phyloP scores from a whole-genome alignment of 2,113 vertebrate species.

The Anseranas semipalmata region DNA sequence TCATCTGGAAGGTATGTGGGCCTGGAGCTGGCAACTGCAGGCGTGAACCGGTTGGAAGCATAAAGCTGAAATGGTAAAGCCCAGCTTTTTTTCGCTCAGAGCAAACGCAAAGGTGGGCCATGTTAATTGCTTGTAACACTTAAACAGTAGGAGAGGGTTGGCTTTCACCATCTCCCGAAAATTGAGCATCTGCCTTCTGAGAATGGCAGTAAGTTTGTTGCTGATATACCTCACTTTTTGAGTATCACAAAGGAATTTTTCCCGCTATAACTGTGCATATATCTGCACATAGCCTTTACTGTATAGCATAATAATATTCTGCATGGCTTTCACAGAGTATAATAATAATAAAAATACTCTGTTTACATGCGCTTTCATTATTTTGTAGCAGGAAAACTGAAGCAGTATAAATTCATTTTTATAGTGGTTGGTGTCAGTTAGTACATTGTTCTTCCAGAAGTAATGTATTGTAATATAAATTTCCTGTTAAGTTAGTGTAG shows the following conservation, averaged over 20 bases:
- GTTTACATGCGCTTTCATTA: constrained; percentile 14
- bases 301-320: neutral
- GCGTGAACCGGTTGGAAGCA: accelerated
- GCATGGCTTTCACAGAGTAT: neutral
- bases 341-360: constrained; percentile 48
- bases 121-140: neutral
- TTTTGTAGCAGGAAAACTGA: constrained; percentile 41
- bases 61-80: neutral
- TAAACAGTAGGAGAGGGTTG: neutral
- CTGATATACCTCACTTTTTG: neutral
- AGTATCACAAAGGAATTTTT: neutral
- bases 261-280: neutral
- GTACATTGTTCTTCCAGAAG: constrained; percentile 27
- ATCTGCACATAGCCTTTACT: neutral
- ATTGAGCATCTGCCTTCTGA: neutral
- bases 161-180: neutral
- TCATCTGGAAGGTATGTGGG: neutral
- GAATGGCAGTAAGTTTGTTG: neutral
- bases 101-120: neutral
- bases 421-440: constrained; percentile 32
- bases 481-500: neutral
- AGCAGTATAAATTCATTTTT: constrained; percentile 48
- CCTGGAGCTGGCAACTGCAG: neutral
- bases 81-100: neutral
- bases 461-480: constrained; percentile 11